phyloP scores from a whole-genome alignment of 2,888 invertebrate genomes.

The Nasonovia ribisnigri region DNA sequence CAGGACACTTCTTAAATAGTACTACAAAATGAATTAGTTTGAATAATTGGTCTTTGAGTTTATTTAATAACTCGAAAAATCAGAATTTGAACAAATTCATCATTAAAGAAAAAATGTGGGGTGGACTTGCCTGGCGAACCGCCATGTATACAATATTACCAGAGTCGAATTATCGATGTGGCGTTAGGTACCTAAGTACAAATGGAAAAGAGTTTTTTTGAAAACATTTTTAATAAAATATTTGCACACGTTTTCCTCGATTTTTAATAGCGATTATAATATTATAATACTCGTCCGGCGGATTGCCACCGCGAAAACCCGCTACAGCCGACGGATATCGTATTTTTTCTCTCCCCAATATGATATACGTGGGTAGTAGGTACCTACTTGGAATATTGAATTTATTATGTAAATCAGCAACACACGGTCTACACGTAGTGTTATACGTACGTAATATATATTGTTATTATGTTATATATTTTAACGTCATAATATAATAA shows the following conservation, averaged over 20 bases:
- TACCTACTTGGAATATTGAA: slow-evolving; percentile 1
- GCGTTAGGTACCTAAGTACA: no score
- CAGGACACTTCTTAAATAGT: no score
- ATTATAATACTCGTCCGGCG: neutral
- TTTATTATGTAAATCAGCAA: slow-evolving; percentile 14
- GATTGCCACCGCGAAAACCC: neutral
- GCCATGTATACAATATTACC: neutral
- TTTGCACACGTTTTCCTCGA: neutral
- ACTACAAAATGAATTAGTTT: no score
- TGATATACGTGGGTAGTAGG: no score
- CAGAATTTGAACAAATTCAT: no score
- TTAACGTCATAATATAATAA: neutral
- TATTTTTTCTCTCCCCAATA: neutral
- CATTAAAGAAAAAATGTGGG: no score
- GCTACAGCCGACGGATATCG: neutral
- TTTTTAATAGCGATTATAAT: neutral
- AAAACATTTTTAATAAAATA: neutral
- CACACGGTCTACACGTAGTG: neutral
- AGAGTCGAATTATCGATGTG: neutral
- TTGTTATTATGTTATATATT: neutral
- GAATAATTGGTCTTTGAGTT: no score
- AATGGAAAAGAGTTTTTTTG: neutral
- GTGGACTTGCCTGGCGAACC: no score
- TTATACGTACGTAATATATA: neutral
- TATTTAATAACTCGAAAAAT: no score